Base-by-base conservation (phyloP, 2,797 vertebrate species). In the Scleropages formosus region DNA sequence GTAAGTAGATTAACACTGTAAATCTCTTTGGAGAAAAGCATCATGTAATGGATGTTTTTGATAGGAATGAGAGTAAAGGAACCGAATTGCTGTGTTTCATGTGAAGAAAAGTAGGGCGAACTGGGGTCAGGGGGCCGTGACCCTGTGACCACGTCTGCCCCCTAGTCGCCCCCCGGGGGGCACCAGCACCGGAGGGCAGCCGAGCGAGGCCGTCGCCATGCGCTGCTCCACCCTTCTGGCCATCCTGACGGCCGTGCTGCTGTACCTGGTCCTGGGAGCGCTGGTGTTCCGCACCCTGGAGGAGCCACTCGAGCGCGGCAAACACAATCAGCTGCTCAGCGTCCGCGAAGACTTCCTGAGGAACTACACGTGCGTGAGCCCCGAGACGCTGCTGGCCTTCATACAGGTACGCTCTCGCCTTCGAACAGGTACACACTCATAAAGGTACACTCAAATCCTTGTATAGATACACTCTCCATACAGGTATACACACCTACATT, bases 231-330 rank as follows among this genome's bases (percentile, higher is more conserved):
- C 95, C 0, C 85, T 97, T 0, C 84, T 96, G 4, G 88, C 81
- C 44, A 89, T 97, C 81, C 81, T 95, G 61, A 89, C 90, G 0
- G 83, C 89, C 64, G 95, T 97, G 79, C 86, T 96, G 26, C 88
- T 93, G 9, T 97, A 97, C 89, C 81, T 97, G 88, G 91, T 96
- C 74, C 86, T 93, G 20, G 96, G 96, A 0, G 95, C 95, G 0
- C 86, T 95, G 69, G 90, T 97, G 78, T 97, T 97, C 82, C 93
- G 88, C 18, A 82, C 89, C 20, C 83, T 97, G 80, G 96, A 97
- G 86, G 70, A 90, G 60, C 93, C 94, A 0, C 73, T 80, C 0
- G 95, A 96, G 78, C 83, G 89, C 73, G 74, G 75, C 18, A 86
- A 89, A 67, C 87, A 93, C 78, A 53, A 18, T 39, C 72, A 78